Evolutionary conservation across 2,888 invertebrate genomes (phyloP), one percentile per base, ranked within the genome.

Genomic region (Nemapogon koenigi): DNA sequence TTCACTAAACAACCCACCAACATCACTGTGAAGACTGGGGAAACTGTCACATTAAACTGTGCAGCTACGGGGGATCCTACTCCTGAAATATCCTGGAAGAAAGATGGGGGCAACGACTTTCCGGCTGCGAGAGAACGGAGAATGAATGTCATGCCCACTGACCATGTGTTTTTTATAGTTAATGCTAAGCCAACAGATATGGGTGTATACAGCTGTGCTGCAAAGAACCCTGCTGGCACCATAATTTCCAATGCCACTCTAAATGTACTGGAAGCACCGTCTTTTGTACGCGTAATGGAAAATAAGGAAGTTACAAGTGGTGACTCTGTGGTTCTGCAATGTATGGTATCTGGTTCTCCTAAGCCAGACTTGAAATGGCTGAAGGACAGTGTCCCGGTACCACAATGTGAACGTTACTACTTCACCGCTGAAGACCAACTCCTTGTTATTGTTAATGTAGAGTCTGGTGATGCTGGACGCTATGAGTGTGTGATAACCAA

Each of bases 401-500:
- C 82, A 16, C 75, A 84, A 14, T 89, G 91, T 3, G 91, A 91
- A 46, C 82, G 95, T 1, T 91, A 94, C 64, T 93, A 89, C 60
- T 89, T 94, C 51, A 90, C 94, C 3, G 90, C 88, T 22, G 90
- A 92, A 59, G 88, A 91, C 63, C 94, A 96, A 60, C 71, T 96
- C 39, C 72, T 97, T 37, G 87, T 97, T 32, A 94, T 97, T 48
- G 88, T 93, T 28, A 88, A 91, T 53, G 88, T 91, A 0, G 83
- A 87, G 44, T 62, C 84, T 3, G 81, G 79, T 46, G 96, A 97
- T 75, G 88, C 89, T 18, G 97, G 96, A 0, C 82, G 82, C 42
- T 97, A 96, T 69, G 90, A 92, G 51, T 97, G 97, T 75, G 88
- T 90, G 62, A 89, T 97, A 62, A 88, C 89, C 29, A 97, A 97